Evolutionary conservation across 1,140 invertebrate species (phyloP), one percentile per base, ranked within the genome.

Genomic region (Pararge aegeria): DNA sequence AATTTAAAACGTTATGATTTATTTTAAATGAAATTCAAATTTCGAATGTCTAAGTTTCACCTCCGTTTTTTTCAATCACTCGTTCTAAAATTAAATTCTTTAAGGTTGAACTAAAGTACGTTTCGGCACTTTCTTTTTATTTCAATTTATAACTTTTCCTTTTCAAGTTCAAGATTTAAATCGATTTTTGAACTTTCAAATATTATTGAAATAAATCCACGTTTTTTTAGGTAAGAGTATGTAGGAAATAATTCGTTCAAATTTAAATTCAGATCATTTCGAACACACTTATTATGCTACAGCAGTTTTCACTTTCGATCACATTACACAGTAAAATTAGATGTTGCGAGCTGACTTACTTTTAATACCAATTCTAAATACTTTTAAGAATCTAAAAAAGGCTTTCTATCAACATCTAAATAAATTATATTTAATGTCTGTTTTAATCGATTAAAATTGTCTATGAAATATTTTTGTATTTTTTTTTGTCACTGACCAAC

Each of bases 321-420:
- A 49, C 44, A 48, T 48, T 48, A 24, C 40, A 48, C 24, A 27
- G 46, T 49, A 10, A 49, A 49, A 49, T 24, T 21, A 18, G 13
- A 16, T 10, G 13, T 40, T 10, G 18, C 19, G 9, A 27, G 21
- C n/a, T n/a, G 42, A 49, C 19, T 19, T 12, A 48, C 44, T 13
- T n/a, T 48, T 48, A 21, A 24, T 24, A 48, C 44, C 24, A 24
- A 48, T 48, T 44, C 40, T 19, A 7, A 42, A 16, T 19, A 48
- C 1, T 50, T 18, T 69, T 58, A 66, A 64, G 64, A 58, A 66
- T 68, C 53, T 61, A 72, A 70, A 51, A 24, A 48, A 12, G 9
- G 21, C 5, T 48, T 24, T 9, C 5, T 27, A 7, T 27, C 5
- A 27, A 27, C 10, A 7, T 27, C 27, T 5, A 27, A 27, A 1